Percentiles rank a stretch among this genome's conserved stretches.
Conservation (phyloP, 2,888 invertebrate species). For the Synanthedon andrenaeformis region DNA sequence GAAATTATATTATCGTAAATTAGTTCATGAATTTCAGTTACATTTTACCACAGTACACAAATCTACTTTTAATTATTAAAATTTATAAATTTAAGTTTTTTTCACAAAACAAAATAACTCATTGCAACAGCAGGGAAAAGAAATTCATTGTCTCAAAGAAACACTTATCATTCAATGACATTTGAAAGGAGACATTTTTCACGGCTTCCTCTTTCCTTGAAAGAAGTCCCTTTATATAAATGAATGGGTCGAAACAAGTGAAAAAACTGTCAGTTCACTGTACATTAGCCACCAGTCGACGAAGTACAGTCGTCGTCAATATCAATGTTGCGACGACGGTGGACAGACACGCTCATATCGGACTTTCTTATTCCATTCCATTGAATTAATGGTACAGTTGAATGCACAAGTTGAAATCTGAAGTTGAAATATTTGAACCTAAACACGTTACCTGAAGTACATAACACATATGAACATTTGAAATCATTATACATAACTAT, state of each 20-base stretch:
- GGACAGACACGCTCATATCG: constrained; percentile 19
- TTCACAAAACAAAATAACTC: no score
- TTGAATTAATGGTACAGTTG: constrained; percentile 26
- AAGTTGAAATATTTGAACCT: no score
- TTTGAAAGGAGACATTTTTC: constrained; percentile 17
- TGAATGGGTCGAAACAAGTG: background rate
- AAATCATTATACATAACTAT: no score
- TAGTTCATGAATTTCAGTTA: no score
- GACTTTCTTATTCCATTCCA: constrained; percentile 27
- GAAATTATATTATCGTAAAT: no score
- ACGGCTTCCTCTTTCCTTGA: constrained; percentile 9
- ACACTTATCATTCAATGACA: constrained; percentile 15
- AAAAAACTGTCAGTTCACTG: constrained; percentile 28
- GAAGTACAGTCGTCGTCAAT: constrained; percentile 41
- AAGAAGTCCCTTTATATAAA: background rate
- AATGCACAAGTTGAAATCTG: constrained; percentile 3
- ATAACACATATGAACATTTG: no score
- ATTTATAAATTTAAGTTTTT: no score
- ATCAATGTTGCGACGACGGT: constrained; percentile 28
- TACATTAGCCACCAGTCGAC: constrained; percentile 21
- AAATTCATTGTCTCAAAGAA: constrained; percentile 3
- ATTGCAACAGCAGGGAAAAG: background rate
- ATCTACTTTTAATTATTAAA: no score
- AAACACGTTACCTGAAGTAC: no score
- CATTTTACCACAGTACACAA: no score